Percentiles rank a stretch among this genome's conserved stretches.
phyloP scores from a whole-genome alignment of 1,140 invertebrate genomes.

The Hyposmocoma kahamanoa region DNA sequence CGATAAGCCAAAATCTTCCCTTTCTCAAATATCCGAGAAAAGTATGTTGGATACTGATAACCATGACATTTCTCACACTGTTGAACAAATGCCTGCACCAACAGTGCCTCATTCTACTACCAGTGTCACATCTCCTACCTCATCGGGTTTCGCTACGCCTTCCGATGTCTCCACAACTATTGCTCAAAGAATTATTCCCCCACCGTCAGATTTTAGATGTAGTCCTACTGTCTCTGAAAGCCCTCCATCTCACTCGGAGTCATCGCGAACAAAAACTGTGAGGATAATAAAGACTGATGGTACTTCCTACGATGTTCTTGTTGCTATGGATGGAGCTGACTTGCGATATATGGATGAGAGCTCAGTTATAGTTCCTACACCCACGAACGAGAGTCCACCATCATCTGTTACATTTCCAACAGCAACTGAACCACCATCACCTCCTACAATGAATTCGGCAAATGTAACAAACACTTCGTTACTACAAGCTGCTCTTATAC shows the following conservation, averaged over 20 bases:
- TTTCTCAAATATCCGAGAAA: conserved; percentile 81
- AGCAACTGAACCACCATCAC: conserved; percentile 75
- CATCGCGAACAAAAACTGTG: conserved; percentile 75
- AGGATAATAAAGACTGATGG: conserved; percentile 73
- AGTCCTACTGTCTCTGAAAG: conserved; percentile 79
- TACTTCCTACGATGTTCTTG: conserved; percentile 83
- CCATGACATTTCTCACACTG: conserved; percentile 47
- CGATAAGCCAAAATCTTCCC: conserved; percentile 69
- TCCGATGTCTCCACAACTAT: conserved; percentile 74
- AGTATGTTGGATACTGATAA: conserved; percentile 77
- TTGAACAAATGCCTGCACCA: conserved; percentile 39
- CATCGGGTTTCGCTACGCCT: conserved; percentile 55
- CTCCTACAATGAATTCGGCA: conserved; percentile 64
- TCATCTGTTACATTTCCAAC: conserved; percentile 77
- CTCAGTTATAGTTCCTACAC: conserved; percentile 86
- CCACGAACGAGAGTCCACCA: conserved; percentile 82
- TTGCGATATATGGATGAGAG: conserved; percentile 93
- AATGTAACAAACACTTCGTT: conserved; percentile 73
- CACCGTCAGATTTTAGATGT: conserved; percentile 82
- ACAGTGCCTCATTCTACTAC: conserved; percentile 41
- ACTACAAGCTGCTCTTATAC: conserved; percentile 80
- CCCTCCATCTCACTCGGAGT: conserved; percentile 74
- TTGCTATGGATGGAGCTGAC: conserved; percentile 86
- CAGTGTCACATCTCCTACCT: conserved; percentile 53
- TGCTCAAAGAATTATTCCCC: conserved; percentile 80